phyloP scores from a whole-genome alignment of 2,888 invertebrate genomes.

The Boloria selene region DNA sequence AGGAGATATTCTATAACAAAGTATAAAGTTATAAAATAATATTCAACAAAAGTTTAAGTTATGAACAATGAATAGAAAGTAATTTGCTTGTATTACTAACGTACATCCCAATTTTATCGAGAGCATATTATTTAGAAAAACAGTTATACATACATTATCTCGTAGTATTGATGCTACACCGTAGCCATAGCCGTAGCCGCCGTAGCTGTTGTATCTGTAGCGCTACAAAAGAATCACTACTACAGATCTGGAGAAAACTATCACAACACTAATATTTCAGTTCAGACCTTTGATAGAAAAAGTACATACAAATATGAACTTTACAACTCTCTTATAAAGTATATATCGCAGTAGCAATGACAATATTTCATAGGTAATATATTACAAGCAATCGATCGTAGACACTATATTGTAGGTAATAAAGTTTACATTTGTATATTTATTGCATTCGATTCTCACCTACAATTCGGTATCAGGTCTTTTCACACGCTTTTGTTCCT shows the following conservation, averaged over 20 bases:
- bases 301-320: constrained; percentile 43
- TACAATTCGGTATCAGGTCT: constrained; percentile 61
- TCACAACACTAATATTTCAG: constrained; percentile 73
- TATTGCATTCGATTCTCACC: constrained; percentile 65
- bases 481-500: constrained; percentile 74
- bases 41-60: too few species aligned
- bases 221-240: constrained; percentile 55
- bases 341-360: constrained; percentile 41
- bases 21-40: too few species aligned
- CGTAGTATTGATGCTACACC: constrained; percentile 31
- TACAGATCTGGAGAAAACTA: constrained; percentile 60
- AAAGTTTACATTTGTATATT: constrained; percentile 46
- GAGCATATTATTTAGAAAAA: not conserved
- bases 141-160: constrained; percentile 5
- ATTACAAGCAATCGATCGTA: constrained; percentile 44
- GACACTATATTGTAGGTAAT: constrained; percentile 42
- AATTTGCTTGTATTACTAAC: not conserved
- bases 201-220: constrained; percentile 38
- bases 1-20: too few species aligned
- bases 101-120: not conserved
- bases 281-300: constrained; percentile 64
- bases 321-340: constrained; percentile 43
- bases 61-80: too few species aligned
- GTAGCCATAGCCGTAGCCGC: constrained; percentile 28
- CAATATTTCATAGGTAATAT: constrained; percentile 51